phyloP scores from a whole-genome alignment of 2,113 vertebrate genomes.

The Nesogale talazaci region DNA sequence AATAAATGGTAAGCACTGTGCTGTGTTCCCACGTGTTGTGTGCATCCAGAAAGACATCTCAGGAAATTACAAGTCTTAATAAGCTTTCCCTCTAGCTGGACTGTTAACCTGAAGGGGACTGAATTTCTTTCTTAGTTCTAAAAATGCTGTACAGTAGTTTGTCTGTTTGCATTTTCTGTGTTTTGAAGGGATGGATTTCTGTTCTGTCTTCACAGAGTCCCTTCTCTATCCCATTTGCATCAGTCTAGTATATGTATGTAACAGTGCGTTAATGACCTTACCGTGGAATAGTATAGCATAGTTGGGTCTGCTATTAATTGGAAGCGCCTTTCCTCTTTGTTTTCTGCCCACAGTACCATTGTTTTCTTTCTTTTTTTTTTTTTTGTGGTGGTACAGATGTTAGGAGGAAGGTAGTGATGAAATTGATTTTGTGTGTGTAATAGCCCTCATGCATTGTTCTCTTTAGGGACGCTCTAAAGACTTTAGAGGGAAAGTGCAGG shows the following conservation, averaged over 20 bases:
- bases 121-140: not conserved
- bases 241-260: not conserved
- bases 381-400: not conserved
- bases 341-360: too few relatives aligned
- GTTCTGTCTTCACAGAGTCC: not conserved
- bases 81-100: not conserved
- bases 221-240: not conserved
- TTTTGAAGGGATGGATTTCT: not conserved
- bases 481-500: not conserved
- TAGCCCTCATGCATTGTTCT: accelerated
- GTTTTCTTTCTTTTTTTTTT: too few relatives aligned
- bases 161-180: not conserved
- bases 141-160: not conserved
- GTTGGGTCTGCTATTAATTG: not conserved
- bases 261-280: not conserved
- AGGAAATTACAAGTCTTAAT: not conserved
- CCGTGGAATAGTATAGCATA: not conserved
- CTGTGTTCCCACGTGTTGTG: not conserved
- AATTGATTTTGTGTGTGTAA: not conserved
- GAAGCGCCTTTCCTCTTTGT: not conserved
- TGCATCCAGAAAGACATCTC: not conserved
- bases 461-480: not conserved
- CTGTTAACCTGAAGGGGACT: not conserved
- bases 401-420: not conserved
- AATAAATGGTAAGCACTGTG: accelerated